Evolutionary conservation across 1,140 invertebrate species (phyloP).

Genomic region (Yoshiicerus persimilis): DNA sequence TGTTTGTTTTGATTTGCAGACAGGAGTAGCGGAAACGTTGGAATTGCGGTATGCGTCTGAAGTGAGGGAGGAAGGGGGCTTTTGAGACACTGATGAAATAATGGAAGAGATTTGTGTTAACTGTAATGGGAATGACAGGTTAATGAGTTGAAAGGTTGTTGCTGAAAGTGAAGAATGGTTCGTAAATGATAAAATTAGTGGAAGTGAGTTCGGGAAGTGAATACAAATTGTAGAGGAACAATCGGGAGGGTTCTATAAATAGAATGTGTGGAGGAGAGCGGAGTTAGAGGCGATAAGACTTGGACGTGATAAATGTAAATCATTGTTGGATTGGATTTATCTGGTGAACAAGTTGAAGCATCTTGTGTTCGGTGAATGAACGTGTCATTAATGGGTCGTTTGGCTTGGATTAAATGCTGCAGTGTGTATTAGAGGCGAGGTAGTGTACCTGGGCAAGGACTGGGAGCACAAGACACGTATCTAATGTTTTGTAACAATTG

Average conservation of each 20-base stretch:
- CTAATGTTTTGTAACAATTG: background rate
- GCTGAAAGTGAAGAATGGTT: background rate
- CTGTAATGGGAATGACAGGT: background rate
- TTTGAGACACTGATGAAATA: background rate
- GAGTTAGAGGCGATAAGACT: background rate
- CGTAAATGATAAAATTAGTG: background rate
- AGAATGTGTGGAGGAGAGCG: background rate
- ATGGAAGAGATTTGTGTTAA: background rate
- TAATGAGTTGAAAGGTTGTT: background rate
- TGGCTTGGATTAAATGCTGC: background rate
- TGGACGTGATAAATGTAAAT: slow-evolving; percentile 2
- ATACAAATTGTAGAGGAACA: background rate
- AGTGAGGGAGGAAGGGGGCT: background rate
- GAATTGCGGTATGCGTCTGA: background rate
- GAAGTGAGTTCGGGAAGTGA: background rate
- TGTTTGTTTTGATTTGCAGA: background rate
- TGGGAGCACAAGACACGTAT: background rate
- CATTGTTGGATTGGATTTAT: slow-evolving; percentile 7
- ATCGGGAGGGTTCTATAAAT: background rate
- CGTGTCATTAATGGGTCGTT: slow-evolving; percentile 24
- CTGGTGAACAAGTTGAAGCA: background rate
- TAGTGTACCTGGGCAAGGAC: background rate
- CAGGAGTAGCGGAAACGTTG: background rate
- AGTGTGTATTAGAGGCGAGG: background rate
- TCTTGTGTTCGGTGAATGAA: background rate